phyloP scores from a whole-genome alignment of 1,140 invertebrate genomes.

The Goniozus legneri region DNA sequence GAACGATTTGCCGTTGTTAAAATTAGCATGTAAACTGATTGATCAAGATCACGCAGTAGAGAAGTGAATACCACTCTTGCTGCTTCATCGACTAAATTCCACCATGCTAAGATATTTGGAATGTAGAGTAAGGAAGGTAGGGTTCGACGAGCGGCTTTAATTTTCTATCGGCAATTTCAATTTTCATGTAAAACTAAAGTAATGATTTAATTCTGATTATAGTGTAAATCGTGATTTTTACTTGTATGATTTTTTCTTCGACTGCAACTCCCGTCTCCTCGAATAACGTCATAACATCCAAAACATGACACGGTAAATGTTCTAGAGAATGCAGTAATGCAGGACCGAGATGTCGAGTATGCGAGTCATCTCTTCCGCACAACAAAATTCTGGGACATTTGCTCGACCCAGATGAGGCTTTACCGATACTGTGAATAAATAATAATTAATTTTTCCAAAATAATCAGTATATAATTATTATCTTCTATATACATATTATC shows the following conservation, averaged over 20 bases:
- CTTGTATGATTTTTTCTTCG: conserved; percentile 66
- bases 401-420: conserved; percentile 30
- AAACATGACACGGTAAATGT: conserved; percentile 45
- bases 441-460: not conserved
- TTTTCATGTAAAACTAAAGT: not conserved
- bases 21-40: conserved; percentile 50
- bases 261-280: conserved; percentile 57
- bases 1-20: conserved; percentile 46
- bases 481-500: conserved; percentile 34
- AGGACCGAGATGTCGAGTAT: conserved; percentile 48
- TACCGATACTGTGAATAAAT: conserved; percentile 24
- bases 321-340: conserved; percentile 47
- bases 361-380: conserved; percentile 50
- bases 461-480: not conserved
- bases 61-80: conserved; percentile 51
- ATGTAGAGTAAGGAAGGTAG: conserved; percentile 54
- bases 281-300: conserved; percentile 47
- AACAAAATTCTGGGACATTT: conserved; percentile 45
- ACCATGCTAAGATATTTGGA: conserved; percentile 55
- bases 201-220: conserved; percentile 1
- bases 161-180: conserved; percentile 28
- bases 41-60: conserved; percentile 50
- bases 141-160: conserved; percentile 45
- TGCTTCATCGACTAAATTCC: conserved; percentile 51
- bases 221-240: conserved; percentile 36